Percentiles rank a stretch among this genome's conserved stretches.
These are phyloP conservation scores for Sinopyrophorus schimmeli DNA, from an alignment of 2,888 invertebrate genomes.

Conservation along the genomic window DNA sequence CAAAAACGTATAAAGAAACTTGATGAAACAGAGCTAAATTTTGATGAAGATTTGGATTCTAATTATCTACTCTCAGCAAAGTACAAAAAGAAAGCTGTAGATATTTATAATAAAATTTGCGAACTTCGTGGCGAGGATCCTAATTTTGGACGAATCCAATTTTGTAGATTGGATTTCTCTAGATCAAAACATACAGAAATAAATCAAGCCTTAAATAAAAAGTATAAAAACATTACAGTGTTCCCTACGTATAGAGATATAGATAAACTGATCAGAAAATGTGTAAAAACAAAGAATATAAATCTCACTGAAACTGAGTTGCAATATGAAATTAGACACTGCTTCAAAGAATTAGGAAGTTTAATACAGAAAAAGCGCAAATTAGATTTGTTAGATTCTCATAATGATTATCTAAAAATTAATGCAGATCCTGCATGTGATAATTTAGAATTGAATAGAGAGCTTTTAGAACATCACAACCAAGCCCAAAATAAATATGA, in stretches of 20 bases:
- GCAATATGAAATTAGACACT: constrained; percentile 42
- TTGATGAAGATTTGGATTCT: constrained; percentile 72
- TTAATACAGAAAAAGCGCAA: constrained; percentile 45
- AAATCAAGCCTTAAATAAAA: constrained; percentile 37
- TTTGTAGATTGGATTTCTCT: constrained; percentile 20
- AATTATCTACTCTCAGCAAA: constrained; percentile 69
- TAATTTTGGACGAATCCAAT: constrained; percentile 12
- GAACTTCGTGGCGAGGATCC: constrained; percentile 15
- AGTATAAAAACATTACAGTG: constrained; percentile 43
- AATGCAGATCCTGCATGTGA: constrained; percentile 46
- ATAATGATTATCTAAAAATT: constrained; percentile 39
- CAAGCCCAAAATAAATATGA: constrained; percentile 35
- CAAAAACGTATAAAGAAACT: constrained; percentile 66
- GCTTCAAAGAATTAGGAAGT: constrained; percentile 47
- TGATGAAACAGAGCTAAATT: constrained; percentile 69
- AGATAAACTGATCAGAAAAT: constrained; percentile 39
- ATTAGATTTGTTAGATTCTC: constrained; percentile 45
- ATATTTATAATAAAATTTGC: constrained; percentile 17
- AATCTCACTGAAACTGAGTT: constrained; percentile 35
- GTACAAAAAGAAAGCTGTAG: constrained; percentile 44
- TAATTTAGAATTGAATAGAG: constrained; percentile 40
- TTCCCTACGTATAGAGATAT: constrained; percentile 49
- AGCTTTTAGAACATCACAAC: constrained; percentile 39
- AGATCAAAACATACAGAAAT: constrained; percentile 24
- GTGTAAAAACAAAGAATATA: constrained; percentile 38